Evolutionary conservation across 2,888 invertebrate genomes (phyloP), one percentile per base, ranked within the genome.

Genomic region (Maniola hyperantus): DNA sequence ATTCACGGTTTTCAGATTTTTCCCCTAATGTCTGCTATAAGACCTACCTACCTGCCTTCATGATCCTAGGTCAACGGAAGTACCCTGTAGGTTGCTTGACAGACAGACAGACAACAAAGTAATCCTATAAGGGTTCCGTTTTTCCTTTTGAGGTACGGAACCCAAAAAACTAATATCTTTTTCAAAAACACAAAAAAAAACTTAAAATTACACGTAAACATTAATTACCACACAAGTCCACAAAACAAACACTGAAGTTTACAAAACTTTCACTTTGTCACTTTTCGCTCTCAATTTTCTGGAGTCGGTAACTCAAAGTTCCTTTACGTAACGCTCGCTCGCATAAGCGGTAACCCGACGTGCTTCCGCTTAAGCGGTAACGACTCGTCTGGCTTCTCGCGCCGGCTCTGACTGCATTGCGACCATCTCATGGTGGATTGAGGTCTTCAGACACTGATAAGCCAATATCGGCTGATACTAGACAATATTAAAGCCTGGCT

Each of bases 341-440:
- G 36, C 51, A 11, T 20, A 50, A 51, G 50, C 61, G 50, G 48
- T 61, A 33, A 4, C 34, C 36, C 48, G 46, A 59, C 91, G 91
- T 90, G 90, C 88, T 87, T 82, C 78, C 89, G 68, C 81, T 72
- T 73, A 82, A 84, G 79, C 85, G 88, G 74, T 85, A 79, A 79
- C 83, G 81, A 78, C 77, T 79, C 90, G 88, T 91, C 91, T 91
- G 91, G 75, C 85, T 84, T 76, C 78, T 72, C 77, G 79, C 77
- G 76, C 77, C 81, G 77, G 76, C 78, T 80, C 78, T 78, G 86
- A 86, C 91, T 91, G 91, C 91, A 91, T 84, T 91, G 91, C 91
- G 91, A 79, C 84, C 80, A 66, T 59, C 70, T 64, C 64, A 65
- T 61, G 44, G 46, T 34, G 36, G 42, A 66, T 60, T 44, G 59